These are phyloP conservation scores for Chelonia mydas DNA, from an alignment of 2,797 vertebrate genomes.

Conservation along the genomic window DNA sequence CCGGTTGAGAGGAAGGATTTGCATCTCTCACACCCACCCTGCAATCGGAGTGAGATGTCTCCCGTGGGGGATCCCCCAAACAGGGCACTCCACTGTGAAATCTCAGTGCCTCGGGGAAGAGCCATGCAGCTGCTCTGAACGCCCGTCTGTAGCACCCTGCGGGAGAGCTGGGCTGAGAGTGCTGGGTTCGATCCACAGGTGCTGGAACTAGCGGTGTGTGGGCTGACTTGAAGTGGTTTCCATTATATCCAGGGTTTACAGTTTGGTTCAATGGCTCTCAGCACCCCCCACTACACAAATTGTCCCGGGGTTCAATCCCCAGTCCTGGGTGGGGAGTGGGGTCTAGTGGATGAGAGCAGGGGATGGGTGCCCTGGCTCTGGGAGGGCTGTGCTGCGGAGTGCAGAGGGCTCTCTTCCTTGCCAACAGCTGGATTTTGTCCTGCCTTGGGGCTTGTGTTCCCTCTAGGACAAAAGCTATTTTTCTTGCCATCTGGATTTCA, in stretches of 20 bases:
- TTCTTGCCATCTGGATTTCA: neutral
- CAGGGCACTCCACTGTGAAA: too few relatives aligned
- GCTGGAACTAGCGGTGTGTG: too few relatives aligned
- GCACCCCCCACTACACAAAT: too few relatives aligned
- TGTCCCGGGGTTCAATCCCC: too few relatives aligned
- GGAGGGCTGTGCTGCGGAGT: neutral
- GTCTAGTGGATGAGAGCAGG: neutral
- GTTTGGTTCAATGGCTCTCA: too few relatives aligned
- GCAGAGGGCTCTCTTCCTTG: neutral
- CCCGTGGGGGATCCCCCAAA: too few relatives aligned
- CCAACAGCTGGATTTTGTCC: neutral
- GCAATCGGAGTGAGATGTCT: neutral
- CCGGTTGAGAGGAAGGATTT: neutral
- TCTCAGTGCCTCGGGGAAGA: neutral
- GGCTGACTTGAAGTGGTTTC: too few relatives aligned
- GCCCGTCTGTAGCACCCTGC: neutral
- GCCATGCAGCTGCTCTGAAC: too few relatives aligned
- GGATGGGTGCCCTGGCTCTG: neutral
- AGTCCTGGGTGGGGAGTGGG: neutral
- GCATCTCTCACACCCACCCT: neutral
- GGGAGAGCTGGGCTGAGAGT: too few relatives aligned
- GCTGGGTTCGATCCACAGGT: neutral
- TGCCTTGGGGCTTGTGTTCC: neutral
- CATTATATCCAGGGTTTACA: too few relatives aligned
- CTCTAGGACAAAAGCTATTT: neutral